A percentile compares a stretch with the other conserved stretches of the same genome.
Conservation (phyloP, 1,140 invertebrate species). For the Caenorhabditis elegans region DNA sequence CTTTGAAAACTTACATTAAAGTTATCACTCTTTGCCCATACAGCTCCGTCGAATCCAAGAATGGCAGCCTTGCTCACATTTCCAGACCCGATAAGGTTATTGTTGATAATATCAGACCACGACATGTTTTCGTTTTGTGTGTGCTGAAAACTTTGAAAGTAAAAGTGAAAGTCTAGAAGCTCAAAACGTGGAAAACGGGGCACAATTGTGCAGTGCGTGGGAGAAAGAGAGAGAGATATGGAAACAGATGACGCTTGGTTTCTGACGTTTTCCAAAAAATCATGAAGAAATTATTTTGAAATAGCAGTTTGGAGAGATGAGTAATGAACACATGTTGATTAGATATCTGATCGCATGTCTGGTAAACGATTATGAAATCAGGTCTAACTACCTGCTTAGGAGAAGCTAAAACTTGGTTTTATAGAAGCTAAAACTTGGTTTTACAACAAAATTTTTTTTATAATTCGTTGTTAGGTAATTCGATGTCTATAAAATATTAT, state of each 20-base stretch:
- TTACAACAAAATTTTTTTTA: no score
- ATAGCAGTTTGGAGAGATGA: not conserved
- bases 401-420: no score
- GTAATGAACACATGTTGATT: no score
- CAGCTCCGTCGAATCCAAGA: slow-evolving; percentile 60
- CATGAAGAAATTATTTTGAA: not conserved
- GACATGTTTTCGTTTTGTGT: slow-evolving; percentile 61
- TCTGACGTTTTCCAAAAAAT: not conserved
- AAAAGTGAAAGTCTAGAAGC: not conserved
- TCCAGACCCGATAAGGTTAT: slow-evolving; percentile 64
- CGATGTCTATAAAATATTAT: no score
- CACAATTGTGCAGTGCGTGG: not conserved
- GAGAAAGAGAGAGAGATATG: not conserved
- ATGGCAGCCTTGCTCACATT: slow-evolving; percentile 65
- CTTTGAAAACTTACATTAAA: slow-evolving; percentile 52
- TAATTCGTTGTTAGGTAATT: no score
- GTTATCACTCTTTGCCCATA: slow-evolving; percentile 66
- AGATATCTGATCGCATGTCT: no score
- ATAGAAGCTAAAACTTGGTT: no score
- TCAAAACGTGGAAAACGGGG: not conserved
- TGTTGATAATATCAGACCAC: slow-evolving; percentile 65
- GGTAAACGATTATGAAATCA: no score
- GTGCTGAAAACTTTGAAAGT: not conserved
- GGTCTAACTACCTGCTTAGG: no score
- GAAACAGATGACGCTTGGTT: not conserved